Conservation (phyloP, 2,888 invertebrate species). For the Eurois occulta region DNA sequence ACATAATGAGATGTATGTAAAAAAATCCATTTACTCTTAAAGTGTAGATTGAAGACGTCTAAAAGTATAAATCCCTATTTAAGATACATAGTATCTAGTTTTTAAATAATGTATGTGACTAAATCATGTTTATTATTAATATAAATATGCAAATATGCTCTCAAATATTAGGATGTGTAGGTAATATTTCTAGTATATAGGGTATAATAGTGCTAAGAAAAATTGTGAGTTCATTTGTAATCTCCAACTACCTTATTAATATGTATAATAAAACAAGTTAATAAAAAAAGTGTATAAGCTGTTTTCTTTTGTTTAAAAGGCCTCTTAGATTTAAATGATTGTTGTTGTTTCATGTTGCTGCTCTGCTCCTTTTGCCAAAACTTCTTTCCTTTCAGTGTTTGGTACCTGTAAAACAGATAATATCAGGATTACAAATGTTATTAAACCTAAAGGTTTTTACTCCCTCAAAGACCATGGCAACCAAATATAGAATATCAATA, state of each 20-base stretch:
- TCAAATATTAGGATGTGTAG: conserved; percentile 61
- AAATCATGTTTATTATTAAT: conserved; percentile 51
- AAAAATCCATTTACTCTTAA: conserved; percentile 57
- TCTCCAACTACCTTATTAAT: conserved; percentile 57
- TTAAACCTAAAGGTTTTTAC: background rate
- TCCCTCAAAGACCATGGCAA: background rate
- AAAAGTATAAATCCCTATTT: conserved; percentile 35
- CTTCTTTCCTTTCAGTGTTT: conserved; percentile 84
- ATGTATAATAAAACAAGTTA: conserved; percentile 64
- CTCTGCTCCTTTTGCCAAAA: conserved; percentile 84
- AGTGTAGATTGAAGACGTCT: conserved; percentile 40
- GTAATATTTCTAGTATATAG: conserved; percentile 54
- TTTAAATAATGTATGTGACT: conserved; percentile 49
- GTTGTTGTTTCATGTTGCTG: conserved; percentile 63
- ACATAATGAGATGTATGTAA: conserved; percentile 51
- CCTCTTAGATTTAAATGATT: conserved; percentile 79
- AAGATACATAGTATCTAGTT: conserved; percentile 37
- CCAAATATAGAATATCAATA: background rate
- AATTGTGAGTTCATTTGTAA: conserved; percentile 64
- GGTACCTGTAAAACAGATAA: conserved; percentile 85
- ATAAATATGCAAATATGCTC: conserved; percentile 49
- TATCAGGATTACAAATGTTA: conserved; percentile 8
- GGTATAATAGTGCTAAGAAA: conserved; percentile 63
- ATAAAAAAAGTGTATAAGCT: conserved; percentile 42
- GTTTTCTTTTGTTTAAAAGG: conserved; percentile 80